Evolutionary conservation across 2,888 invertebrate species (phyloP).

Genomic region (Hypselothyrea guttata): DNA sequence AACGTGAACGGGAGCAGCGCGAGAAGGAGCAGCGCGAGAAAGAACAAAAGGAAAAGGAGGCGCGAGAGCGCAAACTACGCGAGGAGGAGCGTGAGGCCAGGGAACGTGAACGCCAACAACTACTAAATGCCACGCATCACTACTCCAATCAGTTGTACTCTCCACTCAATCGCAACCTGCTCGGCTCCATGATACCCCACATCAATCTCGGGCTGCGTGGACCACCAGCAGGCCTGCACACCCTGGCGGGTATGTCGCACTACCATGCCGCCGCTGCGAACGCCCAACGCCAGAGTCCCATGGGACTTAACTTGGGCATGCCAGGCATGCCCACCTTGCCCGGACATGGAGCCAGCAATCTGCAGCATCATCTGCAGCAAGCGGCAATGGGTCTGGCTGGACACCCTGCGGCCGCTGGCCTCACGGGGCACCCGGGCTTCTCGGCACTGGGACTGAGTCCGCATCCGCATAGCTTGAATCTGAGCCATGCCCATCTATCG

Average conservation of each 20-base stretch:
- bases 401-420: conserved; percentile 71
- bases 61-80: conserved; percentile 80
- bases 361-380: conserved; percentile 80
- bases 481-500: conserved; percentile 80
- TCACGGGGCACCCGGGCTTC: conserved; percentile 80
- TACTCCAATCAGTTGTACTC: conserved; percentile 81
- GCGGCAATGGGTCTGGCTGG: conserved; percentile 75
- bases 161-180: conserved; percentile 78
- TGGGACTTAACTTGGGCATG: conserved; percentile 80
- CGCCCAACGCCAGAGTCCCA: conserved; percentile 81
- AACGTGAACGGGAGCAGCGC: conserved; percentile 79
- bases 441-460: conserved; percentile 79
- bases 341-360: conserved; percentile 75
- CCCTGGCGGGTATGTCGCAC: conserved; percentile 80
- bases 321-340: conserved; percentile 76
- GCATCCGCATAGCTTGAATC: conserved; percentile 78
- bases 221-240: conserved; percentile 78
- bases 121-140: conserved; percentile 80
- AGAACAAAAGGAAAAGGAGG: conserved; percentile 82
- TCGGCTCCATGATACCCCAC: conserved; percentile 81
- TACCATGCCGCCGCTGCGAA: conserved; percentile 80
- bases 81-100: conserved; percentile 83
- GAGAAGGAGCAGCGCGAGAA: conserved; percentile 81
- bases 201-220: conserved; percentile 79
- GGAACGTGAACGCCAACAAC: conserved; percentile 81